phyloP scores from a whole-genome alignment of 37 sponge, comb jelly and placozoan genomes.

The Aphrocallistes beatrix region DNA sequence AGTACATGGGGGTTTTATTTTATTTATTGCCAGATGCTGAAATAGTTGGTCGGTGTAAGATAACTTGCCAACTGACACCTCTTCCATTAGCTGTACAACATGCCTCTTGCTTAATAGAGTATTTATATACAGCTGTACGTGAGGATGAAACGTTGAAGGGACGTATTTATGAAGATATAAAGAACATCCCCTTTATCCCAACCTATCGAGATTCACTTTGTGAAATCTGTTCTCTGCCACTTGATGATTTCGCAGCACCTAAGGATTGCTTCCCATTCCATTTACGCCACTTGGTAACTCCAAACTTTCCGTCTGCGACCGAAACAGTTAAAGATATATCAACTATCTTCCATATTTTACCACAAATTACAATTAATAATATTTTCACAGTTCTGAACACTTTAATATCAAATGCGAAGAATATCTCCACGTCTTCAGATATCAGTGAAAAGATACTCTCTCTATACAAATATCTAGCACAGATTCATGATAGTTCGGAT shows the following conservation, averaged over 20 bases:
- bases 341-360: neutral
- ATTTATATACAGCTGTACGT: neutral
- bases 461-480: neutral
- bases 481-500: neutral
- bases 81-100: neutral
- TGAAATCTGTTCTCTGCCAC: neutral
- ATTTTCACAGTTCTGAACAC: neutral
- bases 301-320: neutral
- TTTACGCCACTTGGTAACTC: neutral
- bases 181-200: neutral
- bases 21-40: neutral
- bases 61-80: neutral
- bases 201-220: neutral
- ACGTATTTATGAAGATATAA: neutral
- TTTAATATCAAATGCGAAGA: neutral
- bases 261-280: neutral
- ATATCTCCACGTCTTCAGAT: neutral
- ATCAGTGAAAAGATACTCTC: neutral
- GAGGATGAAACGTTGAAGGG: neutral
- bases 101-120: neutral
- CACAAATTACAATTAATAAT: neutral
- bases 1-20: neutral
- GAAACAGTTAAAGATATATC: neutral
- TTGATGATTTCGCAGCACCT: neutral
- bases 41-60: neutral